Conservation (phyloP, 2,888 invertebrate species). For the Idaea aversata region DNA sequence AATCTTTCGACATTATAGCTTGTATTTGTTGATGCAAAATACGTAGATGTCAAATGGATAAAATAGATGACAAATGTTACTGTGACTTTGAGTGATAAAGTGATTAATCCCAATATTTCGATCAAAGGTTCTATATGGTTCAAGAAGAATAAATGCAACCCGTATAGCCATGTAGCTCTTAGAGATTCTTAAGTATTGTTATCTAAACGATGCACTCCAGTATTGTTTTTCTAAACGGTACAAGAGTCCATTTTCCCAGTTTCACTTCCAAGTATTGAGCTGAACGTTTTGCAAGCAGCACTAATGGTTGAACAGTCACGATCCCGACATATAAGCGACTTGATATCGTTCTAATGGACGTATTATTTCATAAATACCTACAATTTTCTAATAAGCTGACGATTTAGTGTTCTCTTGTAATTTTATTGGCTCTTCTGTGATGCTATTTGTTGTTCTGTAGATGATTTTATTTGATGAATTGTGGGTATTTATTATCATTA, state of each 20-base stretch:
- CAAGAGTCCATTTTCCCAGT: slow-evolving; percentile 42
- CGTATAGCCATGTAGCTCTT: no score
- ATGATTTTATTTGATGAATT: no score
- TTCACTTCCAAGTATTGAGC: slow-evolving; percentile 40
- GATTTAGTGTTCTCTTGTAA: slow-evolving; percentile 14
- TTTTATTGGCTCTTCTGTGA: slow-evolving; percentile 8
- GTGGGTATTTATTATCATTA: no score
- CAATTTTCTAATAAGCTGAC: slow-evolving; percentile 32
- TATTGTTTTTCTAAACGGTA: background rate
- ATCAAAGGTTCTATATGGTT: background rate
- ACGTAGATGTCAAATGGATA: slow-evolving; percentile 4
- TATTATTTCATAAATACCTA: slow-evolving; percentile 46
- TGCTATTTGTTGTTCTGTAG: background rate
- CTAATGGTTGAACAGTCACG: slow-evolving; percentile 50
- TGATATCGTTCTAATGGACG: slow-evolving; percentile 41
- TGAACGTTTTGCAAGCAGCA: slow-evolving; percentile 48
- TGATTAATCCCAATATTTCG: background rate
- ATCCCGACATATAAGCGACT: slow-evolving; percentile 44
- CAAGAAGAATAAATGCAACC: no score
- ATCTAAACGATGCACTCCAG: background rate
- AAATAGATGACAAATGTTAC: background rate
- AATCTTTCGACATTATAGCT: slow-evolving; percentile 17
- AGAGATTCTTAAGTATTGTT: background rate
- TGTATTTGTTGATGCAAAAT: slow-evolving; percentile 15
- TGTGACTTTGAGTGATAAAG: background rate